Conservation (phyloP, 2,797 vertebrate genomes). For the Platyrinchus mystaceus region DNA sequence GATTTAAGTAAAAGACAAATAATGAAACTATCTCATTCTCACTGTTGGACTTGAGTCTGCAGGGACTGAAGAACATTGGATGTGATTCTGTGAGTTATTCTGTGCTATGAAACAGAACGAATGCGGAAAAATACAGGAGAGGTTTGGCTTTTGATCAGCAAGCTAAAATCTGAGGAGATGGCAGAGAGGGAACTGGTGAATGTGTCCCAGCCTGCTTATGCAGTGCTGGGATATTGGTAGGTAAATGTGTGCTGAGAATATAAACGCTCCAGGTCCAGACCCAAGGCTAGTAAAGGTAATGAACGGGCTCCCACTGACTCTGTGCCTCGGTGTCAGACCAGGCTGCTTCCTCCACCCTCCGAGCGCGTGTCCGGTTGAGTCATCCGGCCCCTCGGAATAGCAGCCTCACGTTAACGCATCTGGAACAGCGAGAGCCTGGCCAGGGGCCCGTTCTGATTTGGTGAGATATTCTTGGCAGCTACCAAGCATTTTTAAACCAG, state of each 20-base stretch:
- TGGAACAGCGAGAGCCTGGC: constrained; percentile 29
- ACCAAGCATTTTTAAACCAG: not conserved
- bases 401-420: not conserved
- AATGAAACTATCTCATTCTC: not conserved
- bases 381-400: not conserved
- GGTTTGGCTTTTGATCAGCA: not conserved
- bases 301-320: not conserved
- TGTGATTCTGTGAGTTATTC: not conserved
- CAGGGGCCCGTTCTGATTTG: not conserved
- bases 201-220: not conserved
- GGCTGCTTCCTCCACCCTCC: not conserved
- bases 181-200: not conserved
- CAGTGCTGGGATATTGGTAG: not conserved
- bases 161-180: not conserved
- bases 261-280: not conserved
- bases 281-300: not conserved
- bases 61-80: not conserved
- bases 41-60: not conserved
- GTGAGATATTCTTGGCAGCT: constrained; percentile 57
- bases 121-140: not conserved
- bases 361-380: not conserved
- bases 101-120: not conserved
- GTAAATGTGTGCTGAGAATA: not conserved
- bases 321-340: fast-evolving
- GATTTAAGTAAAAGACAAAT: not conserved